Evolutionary conservation across 2,797 vertebrate species (phyloP), one percentile per base, ranked within the genome.

Genomic region (Sciurus carolinensis): DNA sequence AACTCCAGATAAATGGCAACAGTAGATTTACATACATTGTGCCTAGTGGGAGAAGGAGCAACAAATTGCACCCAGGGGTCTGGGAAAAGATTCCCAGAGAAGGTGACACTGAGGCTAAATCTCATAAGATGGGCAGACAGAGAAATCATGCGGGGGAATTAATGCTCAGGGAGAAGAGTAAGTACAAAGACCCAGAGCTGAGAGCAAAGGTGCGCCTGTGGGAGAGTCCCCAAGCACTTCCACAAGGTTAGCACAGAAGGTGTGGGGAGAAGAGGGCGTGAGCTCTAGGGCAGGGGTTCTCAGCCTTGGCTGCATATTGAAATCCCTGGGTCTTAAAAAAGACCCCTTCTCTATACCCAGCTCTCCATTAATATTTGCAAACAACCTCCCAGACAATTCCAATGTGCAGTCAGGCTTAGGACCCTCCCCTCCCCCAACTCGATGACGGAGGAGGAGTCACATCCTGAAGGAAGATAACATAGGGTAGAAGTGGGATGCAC

Each of bases 201-300:
- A 72, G 66, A 36, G 39, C 8, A 22, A 33, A 50, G 12, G 17
- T 1, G 15, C 7, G 59, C 26, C 1, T 18, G 39, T 36, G 50
- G 80, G 52, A 52, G 57, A 42, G 4, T 10, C 47, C n/a, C 4
- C 1, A 6, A 2, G 33, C 6, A 5, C 6, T 28, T 59, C 47
- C 12, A 12, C 7, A 2, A 72, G 44, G 59, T 17, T 24, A 18
- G 64, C 54, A 47, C 47, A 30, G 26, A 67, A 73, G 3, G 1
- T 44, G 0, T 30, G 59, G 39, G 30, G 1, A 3, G 33, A 20
- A 42, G 18, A 2, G 47, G 24, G 0, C 17, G 15, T 5, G 75
- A 5, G 67, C 12, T 36, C 15, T 24, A 7, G 17, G 30, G 36
- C 30, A 15, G 39, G 5, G 52, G 0, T 13, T 54, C 54, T 86